phyloP scores from a whole-genome alignment of 2,797 vertebrate genomes.

The Anniella stebbinsi region DNA sequence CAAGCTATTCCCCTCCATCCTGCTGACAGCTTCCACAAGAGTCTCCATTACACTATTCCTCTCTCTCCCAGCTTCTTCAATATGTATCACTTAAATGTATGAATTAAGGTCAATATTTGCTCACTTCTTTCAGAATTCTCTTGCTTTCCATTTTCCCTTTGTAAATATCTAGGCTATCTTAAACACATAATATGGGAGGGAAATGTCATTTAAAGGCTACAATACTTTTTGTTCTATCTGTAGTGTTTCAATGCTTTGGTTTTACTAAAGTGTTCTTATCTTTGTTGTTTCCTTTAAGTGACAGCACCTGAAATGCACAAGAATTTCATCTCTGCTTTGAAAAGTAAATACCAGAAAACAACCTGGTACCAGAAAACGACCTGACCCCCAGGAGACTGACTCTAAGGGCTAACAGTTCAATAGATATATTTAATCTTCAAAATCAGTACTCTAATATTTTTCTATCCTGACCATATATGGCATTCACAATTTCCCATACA shows the following conservation, averaged over 20 bases:
- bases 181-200: background rate
- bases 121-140: background rate
- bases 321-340: background rate
- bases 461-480: background rate
- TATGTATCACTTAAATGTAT: background rate
- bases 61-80: background rate
- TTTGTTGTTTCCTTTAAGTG: background rate
- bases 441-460: background rate
- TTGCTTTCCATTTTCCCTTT: background rate
- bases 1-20: background rate
- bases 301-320: background rate
- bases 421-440: background rate
- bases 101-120: background rate
- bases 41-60: background rate
- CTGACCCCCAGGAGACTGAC: background rate
- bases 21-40: background rate
- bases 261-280: background rate
- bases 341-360: background rate
- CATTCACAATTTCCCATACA: background rate
- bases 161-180: background rate
- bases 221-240: background rate
- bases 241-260: background rate
- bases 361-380: background rate
- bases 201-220: background rate
- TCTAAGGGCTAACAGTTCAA: background rate